A percentile compares a stretch with the other conserved stretches of the same genome.
Evolutionary conservation across 2,888 invertebrate species (phyloP).

Genomic region (Aporophyla lueneburgensis): DNA sequence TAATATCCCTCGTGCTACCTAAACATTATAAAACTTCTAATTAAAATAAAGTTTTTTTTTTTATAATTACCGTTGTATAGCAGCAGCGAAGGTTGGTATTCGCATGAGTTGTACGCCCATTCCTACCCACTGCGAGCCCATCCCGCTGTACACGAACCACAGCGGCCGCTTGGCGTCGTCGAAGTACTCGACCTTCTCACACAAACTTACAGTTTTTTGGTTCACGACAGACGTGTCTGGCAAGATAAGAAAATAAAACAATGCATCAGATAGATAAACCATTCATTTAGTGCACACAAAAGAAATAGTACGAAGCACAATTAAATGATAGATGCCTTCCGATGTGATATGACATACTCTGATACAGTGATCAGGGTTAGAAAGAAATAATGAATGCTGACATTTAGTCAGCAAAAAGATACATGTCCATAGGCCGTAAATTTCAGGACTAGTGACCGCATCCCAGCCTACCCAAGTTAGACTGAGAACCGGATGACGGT

Average conservation of each 20-base stretch:
- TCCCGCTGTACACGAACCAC: slow-evolving; percentile 94
- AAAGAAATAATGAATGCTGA: background rate
- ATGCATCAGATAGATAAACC: no score
- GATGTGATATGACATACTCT: background rate
- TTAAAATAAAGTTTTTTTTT: background rate
- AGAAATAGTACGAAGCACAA: no score
- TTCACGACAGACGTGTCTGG: slow-evolving; percentile 72
- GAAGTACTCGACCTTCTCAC: slow-evolving; percentile 74
- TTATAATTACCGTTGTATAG: slow-evolving; percentile 83
- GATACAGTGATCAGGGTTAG: background rate
- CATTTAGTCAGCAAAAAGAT: no score
- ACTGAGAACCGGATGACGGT: no score
- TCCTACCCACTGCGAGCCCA: slow-evolving; percentile 93
- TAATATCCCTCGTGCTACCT: background rate
- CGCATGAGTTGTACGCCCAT: slow-evolving; percentile 92
- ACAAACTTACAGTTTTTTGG: slow-evolving; percentile 69
- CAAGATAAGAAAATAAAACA: slow-evolving; percentile 42
- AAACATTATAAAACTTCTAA: background rate
- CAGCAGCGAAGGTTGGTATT: slow-evolving; percentile 90
- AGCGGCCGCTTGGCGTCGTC: slow-evolving; percentile 86
- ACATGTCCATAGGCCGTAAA: no score
- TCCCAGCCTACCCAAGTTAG: background rate
- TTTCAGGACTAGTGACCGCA: no score
- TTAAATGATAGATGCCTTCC: no score
- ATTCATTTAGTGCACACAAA: no score